These are phyloP conservation scores for Didymodactylos carnosus DNA, from an alignment of 2,888 invertebrate species.

Conservation along the genomic window DNA sequence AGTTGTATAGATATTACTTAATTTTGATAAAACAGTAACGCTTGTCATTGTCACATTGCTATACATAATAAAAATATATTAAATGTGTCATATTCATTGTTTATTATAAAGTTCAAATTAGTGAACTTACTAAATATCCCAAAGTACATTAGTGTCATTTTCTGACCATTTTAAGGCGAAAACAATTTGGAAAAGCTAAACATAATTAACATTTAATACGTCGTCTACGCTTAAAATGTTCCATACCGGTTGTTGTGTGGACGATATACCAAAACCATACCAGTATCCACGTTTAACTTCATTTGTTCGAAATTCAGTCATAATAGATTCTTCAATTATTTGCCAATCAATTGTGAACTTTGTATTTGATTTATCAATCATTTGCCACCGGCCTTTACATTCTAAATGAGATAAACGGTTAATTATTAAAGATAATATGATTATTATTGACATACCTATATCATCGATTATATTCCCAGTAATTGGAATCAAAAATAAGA, in stretches of 20 bases:
- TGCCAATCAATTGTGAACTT: not conserved
- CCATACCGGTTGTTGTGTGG: not conserved
- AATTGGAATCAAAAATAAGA: too few relatives aligned
- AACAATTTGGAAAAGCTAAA: not conserved
- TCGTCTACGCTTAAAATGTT: not conserved
- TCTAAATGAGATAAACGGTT: too few relatives aligned
- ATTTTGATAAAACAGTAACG: not conserved
- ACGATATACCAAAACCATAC: not conserved
- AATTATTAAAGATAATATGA: too few relatives aligned
- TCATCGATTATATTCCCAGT: too few relatives aligned
- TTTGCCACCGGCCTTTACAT: not conserved
- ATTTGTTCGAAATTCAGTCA: not conserved
- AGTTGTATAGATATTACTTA: not conserved
- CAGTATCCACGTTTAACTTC: not conserved
- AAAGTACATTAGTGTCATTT: not conserved
- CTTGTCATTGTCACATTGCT: not conserved
- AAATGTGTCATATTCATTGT: too few relatives aligned
- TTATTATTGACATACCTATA: too few relatives aligned
- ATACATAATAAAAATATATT: too few relatives aligned
- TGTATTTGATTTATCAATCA: not conserved
- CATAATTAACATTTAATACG: not conserved
- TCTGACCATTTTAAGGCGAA: not conserved
- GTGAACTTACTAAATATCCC: too few relatives aligned
- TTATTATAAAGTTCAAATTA: too few relatives aligned
- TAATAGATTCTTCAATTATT: not conserved